Percentiles rank a stretch among this genome's conserved stretches.
These are phyloP conservation scores for Microctonus hyperodae DNA, from an alignment of 2,888 invertebrate species.

Conservation along the genomic window DNA sequence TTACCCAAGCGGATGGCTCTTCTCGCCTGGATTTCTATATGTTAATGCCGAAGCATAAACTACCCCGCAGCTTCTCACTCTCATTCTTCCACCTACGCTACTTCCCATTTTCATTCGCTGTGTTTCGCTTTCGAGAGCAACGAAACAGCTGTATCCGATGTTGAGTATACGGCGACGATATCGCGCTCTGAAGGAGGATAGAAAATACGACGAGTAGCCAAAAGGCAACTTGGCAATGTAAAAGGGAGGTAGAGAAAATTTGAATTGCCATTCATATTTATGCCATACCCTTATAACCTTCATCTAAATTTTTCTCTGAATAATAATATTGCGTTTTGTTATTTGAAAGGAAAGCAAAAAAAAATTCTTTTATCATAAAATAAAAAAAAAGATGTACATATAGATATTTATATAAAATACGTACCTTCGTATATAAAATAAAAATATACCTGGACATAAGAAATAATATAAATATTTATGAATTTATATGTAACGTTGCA, in stretches of 20 bases:
- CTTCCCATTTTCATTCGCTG: background rate
- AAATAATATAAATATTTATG: no score
- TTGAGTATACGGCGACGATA: slow-evolving; percentile 17
- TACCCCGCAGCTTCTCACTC: slow-evolving; percentile 27
- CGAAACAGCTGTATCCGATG: slow-evolving; percentile 55
- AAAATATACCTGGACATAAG: no score
- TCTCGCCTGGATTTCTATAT: slow-evolving; percentile 45
- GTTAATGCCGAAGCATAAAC: slow-evolving; percentile 52
- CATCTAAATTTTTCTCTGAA: slow-evolving; percentile 1
- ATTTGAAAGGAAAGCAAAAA: background rate
- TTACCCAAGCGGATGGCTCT: background rate
- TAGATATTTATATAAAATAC: no score
- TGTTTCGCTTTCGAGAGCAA: slow-evolving; percentile 38
- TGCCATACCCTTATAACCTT: background rate
- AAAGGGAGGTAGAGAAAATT: background rate
- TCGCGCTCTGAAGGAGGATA: background rate
- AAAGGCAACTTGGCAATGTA: slow-evolving; percentile 3
- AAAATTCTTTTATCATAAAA: background rate
- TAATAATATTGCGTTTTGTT: background rate
- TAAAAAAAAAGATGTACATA: background rate
- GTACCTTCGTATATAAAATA: no score
- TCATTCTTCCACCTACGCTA: background rate
- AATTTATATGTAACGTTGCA: no score
- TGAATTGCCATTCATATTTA: slow-evolving; percentile 6
- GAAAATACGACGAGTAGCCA: no score